These are phyloP conservation scores for Hydrophis major DNA, from an alignment of 2,797 vertebrate species.

Conservation along the genomic window DNA sequence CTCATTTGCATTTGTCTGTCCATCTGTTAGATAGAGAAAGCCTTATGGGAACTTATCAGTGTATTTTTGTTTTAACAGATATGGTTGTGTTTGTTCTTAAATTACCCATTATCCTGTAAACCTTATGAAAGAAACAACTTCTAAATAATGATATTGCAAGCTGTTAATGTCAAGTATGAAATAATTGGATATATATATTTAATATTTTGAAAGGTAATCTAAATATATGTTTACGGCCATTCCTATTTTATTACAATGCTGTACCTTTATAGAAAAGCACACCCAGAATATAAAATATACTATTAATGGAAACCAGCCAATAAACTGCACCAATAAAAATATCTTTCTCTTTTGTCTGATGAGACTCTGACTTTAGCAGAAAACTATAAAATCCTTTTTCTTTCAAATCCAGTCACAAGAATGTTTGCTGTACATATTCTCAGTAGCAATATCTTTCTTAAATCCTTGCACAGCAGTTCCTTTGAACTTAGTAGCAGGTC, in stretches of 20 bases:
- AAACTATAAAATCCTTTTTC: conserved; percentile 34
- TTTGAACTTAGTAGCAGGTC: conserved; percentile 55
- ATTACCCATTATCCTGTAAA: conserved; percentile 38
- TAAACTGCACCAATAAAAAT: conserved; percentile 33
- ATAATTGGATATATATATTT: conserved; percentile 24
- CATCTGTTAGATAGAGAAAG: conserved; percentile 68
- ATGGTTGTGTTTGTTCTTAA: conserved; percentile 28
- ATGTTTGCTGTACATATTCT: conserved; percentile 40
- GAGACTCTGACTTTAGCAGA: conserved; percentile 12
- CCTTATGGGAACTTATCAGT: conserved; percentile 45
- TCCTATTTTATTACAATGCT: conserved; percentile 28
- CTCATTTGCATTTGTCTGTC: conserved; percentile 68
- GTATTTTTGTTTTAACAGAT: conserved; percentile 58
- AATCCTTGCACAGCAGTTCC: conserved; percentile 42
- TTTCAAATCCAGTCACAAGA: conserved; percentile 44
- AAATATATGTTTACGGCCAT: conserved; percentile 28
- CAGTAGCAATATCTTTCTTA: conserved; percentile 34
- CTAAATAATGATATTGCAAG: conserved; percentile 30
- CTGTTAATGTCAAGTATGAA: conserved; percentile 16
- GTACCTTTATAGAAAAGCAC: not conserved
- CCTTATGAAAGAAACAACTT: not conserved
- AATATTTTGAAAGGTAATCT: conserved; percentile 17
- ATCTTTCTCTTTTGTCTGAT: conserved; percentile 8
- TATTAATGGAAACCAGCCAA: not conserved
- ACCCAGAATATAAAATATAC: conserved; percentile 17